Base-by-base conservation (phyloP, 2,888 invertebrate genomes). In the Orthonevra nobilis region DNA sequence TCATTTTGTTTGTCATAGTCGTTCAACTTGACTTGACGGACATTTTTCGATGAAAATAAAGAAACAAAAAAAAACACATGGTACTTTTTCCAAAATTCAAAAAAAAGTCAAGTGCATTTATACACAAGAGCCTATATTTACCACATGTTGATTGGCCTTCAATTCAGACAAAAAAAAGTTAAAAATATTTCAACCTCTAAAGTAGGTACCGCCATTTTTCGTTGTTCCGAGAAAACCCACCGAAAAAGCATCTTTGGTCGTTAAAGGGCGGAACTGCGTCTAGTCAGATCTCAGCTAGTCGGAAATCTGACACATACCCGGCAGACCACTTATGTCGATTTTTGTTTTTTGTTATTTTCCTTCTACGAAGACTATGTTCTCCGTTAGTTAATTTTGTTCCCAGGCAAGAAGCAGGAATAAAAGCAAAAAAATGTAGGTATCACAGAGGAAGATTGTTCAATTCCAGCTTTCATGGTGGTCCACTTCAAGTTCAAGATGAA, bases 401-500 rank as follows among this genome's bases (percentile, higher is more conserved):
- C 52, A 64, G 23, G 32, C 12, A 14, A 20, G 15, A 20, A 30
- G 5, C n/a, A n/a, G n/a, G n/a, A n/a, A n/a, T 38, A 19, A 34
- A 23, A 12, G 26, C 1, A 23, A 61, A 63, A 52, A 23, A 36
- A n/a, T 38, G 28, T 32, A 30, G 44, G n/a, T 26, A 48, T 34
- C 40, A 6, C 64, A 58, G 10, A 58, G 0, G n/a, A 40, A 32
- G 40, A 42, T 7, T 23, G 32, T 63, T 54, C 17, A 17, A 20
- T 46, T 58, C 14, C 36, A 44, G 48, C 63, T 63, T 42, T 54
- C 64, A 60, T 54, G 77, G 77, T 72, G 77, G 77, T 77, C 77
- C 61, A 54, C 7, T 28, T 12, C 54, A 70, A 46, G 44, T 36
- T 60, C 26, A 44, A 60, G 70, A 50, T 28, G 32, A 60, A 63